Base-by-base conservation (phyloP, 2,888 invertebrate species). In the Cylloceria caligata region DNA sequence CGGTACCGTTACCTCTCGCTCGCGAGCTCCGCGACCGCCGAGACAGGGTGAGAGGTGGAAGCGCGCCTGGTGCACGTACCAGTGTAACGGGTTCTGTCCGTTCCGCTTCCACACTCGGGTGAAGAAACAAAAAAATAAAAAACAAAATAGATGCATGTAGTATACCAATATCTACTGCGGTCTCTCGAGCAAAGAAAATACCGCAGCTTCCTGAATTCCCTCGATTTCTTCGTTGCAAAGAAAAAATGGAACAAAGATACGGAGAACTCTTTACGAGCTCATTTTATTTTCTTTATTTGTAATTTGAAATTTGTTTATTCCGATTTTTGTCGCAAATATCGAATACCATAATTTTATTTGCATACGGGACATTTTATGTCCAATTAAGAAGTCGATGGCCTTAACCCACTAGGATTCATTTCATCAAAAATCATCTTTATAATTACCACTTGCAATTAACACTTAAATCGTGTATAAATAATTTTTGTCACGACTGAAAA, bases 71-170 rank as follows among this genome's bases (percentile, higher is more conserved):
- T 78, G 69, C 74, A 64, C 65, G 65, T 74, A 75, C 62, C 55
- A 42, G 55, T 67, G 79, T 84, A 85, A 85, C 85, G 83, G 83
- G 76, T 84, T 83, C 64, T 67, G 68, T 75, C 49, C 76, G 83
- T 83, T 79, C 72, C 76, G 83, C 81, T 83, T 81, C 73, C 79
- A 67, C 68, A 76, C 60, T 62, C 71, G 71, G 55, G 36, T 57
- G 39, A 78, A 74, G 81, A 69, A 68, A 79, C 67, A 47, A 71
- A 19, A 77, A 55, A 4, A 42, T 24, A 69, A 82, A 72, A 73
- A 21, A 60, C 3, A 45, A 65, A 39, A 55, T 5, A 65, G 34
- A 55, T 42, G 42, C 36, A 60, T 42, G 16, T 11, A 19, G 72
- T 68, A 49, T 30, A 47, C 55, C 42, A 52, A 64, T 62, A 64